phyloP scores from a whole-genome alignment of 64 coral and sea anemone species.

The Porites australiensis region DNA sequence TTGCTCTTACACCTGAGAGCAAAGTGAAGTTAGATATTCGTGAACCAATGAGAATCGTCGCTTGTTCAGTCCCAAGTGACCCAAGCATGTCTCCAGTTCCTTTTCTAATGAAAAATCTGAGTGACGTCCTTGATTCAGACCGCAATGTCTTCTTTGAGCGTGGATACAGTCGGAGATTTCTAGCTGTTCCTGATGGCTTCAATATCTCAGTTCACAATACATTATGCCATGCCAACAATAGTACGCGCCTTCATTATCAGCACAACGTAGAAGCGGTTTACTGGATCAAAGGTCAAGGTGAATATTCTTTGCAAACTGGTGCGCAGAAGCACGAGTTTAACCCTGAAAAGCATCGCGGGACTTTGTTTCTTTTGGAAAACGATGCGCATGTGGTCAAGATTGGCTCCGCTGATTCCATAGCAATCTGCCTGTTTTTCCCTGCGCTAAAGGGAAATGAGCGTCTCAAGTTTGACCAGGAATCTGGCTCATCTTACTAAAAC shows the following conservation, averaged over 20 bases:
- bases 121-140: constrained; percentile 53
- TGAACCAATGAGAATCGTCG: not conserved
- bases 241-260: constrained; percentile 17
- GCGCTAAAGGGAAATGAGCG: constrained; percentile 52
- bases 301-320: constrained; percentile 30
- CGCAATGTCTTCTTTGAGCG: constrained; percentile 47
- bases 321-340: constrained; percentile 38
- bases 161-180: constrained; percentile 62
- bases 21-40: not conserved
- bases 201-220: constrained; percentile 69
- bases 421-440: constrained; percentile 58
- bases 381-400: constrained; percentile 37
- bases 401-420: not conserved
- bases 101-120: constrained; percentile 35
- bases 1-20: constrained; percentile 40
- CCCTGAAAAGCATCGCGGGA: constrained; percentile 36
- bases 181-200: constrained; percentile 57
- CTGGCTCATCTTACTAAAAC: not conserved
- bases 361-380: constrained; percentile 50
- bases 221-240: not conserved
- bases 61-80: constrained; percentile 41
- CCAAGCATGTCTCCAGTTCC: constrained; percentile 25
- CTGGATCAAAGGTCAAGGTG: constrained; percentile 41
- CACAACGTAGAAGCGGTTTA: constrained; percentile 47
- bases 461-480: not conserved